Evolutionary conservation across 2,797 vertebrate species (phyloP), one percentile per base, ranked within the genome.

Genomic region (Scarus forsteni): DNA sequence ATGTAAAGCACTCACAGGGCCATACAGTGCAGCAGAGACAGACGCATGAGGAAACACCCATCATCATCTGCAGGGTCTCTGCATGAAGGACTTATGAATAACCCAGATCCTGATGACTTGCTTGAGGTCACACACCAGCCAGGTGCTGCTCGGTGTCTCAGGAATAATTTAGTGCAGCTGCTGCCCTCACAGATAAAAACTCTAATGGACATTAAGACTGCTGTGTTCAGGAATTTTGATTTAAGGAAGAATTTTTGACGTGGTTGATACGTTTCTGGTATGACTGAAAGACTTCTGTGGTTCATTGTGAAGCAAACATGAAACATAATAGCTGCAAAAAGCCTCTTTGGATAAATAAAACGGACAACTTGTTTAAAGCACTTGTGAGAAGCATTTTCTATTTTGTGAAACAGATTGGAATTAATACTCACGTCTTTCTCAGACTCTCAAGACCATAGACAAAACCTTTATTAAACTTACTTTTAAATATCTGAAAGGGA

Each of bases 21-120:
- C 8, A 5, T 10, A 51, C 12, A 0, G 7, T 49, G 10, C 11
- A 56, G 48, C 7, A 39, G 15, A 67, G 38, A 60, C 45, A 77
- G 55, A 39, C 52, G 54, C 40, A 66, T 13, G 6, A 18, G 40
- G 34, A 61, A 66, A 62, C 35, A 52, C 46, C 59, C 39, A 45
- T 36, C 60, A 42, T 10, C 49, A 13, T 64, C 46, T 66, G 48
- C 15, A 67, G 57, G 53, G 49, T 81, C 52, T 69, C 52, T 51
- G 62, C 64, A 66, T 6, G 48, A 70, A 46, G 51, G 71, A 57
- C 83, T 80, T 87, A 88, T 88, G 77, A 89, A 88, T 90, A 88
- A 85, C 72, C 55, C 62, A 88, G 68, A 80, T 70, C 57, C 59
- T 38, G 40, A 63, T 50, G 75, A 74, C 73, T 70, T 78, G 42